Conservation (phyloP, 1,140 invertebrate species). For the Drosophila melanica region DNA sequence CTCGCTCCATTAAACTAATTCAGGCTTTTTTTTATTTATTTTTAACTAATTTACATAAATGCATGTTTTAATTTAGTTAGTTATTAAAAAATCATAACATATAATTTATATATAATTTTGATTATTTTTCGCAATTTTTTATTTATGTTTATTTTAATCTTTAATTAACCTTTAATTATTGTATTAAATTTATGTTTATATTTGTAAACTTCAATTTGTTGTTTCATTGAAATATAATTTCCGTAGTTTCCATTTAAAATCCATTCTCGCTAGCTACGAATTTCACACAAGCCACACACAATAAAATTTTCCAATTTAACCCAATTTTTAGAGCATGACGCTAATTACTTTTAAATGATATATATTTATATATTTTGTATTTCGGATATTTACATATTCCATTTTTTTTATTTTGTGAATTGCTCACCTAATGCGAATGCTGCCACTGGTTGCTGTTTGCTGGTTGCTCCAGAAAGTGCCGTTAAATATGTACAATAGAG, state of each 20-base stretch:
- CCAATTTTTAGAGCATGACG: constrained; percentile 77
- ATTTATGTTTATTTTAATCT: background rate
- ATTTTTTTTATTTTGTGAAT: constrained; percentile 11
- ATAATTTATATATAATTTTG: background rate
- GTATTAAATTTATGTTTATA: background rate
- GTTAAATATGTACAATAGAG: constrained; percentile 58
- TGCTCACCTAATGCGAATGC: constrained; percentile 58
- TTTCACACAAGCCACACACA: constrained; percentile 28
- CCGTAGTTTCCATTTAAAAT: constrained; percentile 9
- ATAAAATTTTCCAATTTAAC: constrained; percentile 72
- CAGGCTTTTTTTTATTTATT: no score
- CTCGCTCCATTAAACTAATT: no score
- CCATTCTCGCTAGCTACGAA: constrained; percentile 21
- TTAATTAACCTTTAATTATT: background rate
- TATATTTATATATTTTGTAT: constrained; percentile 20
- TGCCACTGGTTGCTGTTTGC: constrained; percentile 19
- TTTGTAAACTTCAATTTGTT: background rate
- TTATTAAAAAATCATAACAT: background rate
- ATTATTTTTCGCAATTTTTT: background rate
- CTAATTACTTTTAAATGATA: constrained; percentile 70
- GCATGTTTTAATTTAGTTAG: no score
- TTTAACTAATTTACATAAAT: background rate
- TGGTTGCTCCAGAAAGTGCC: constrained; percentile 59
- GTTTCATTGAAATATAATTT: background rate
- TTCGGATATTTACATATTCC: constrained; percentile 36